A percentile compares a stretch with the other conserved stretches of the same genome.
phyloP scores from a whole-genome alignment of 2,797 vertebrate genomes.

The Poeciliopsis presidionis region DNA sequence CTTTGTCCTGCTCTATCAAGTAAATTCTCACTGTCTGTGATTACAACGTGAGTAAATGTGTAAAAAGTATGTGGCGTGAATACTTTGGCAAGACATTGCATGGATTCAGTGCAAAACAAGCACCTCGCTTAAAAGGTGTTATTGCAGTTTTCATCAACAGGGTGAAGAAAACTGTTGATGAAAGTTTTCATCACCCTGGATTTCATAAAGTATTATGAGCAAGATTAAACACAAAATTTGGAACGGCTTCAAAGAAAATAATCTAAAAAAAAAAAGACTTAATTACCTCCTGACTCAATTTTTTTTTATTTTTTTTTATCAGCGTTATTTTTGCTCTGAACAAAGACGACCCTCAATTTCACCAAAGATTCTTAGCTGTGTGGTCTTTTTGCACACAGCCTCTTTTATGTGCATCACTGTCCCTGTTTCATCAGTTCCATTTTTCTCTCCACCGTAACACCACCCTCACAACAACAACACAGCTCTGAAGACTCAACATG shows the following conservation, averaged over 20 bases:
- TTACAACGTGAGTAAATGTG: not conserved
- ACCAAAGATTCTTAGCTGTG: constrained; percentile 4
- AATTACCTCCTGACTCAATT: not conserved
- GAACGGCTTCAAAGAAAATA: not conserved
- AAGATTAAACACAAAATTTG: not conserved
- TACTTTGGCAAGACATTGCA: not conserved
- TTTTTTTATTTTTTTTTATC: not conserved
- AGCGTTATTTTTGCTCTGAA: constrained; percentile 9
- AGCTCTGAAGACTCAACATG: not conserved
- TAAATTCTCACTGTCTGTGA: not conserved
- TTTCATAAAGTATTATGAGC: not conserved
- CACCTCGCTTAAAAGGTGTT: not conserved
- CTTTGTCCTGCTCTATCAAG: not conserved
- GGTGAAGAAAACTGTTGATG: too few relatives aligned
- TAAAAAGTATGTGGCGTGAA: not conserved
- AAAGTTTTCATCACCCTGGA: not conserved
- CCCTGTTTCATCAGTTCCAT: not conserved
- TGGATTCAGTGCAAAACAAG: constrained; percentile 13
- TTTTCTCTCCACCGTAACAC: not conserved
- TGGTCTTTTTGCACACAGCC: not conserved
- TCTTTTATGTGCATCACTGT: constrained; percentile 2
- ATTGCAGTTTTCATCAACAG: not conserved
- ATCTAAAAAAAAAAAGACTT: not conserved
- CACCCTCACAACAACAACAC: not conserved
- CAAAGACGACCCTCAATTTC: constrained; percentile 3